Conservation (phyloP, 2,888 invertebrate genomes). For the Harpalus rufipes region DNA sequence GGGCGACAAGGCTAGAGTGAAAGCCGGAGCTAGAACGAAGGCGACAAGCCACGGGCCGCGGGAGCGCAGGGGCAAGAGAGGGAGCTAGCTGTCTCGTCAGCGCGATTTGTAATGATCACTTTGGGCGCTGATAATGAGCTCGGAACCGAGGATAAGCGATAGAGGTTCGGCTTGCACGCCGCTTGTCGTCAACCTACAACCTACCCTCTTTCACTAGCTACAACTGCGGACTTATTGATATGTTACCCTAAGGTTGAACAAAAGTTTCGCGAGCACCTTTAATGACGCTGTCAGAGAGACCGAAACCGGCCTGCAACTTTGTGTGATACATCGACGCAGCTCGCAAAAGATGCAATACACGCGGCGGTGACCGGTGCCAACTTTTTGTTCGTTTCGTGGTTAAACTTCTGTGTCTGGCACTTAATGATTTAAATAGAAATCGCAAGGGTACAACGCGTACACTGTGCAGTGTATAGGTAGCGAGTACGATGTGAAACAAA, state of each 20-base stretch:
- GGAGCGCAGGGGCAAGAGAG: neutral
- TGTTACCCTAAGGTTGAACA: slow-evolving; percentile 64
- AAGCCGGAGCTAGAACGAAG: slow-evolving; percentile 8
- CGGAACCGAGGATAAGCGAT: slow-evolving; percentile 66
- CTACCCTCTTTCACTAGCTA: slow-evolving; percentile 30
- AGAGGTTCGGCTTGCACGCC: slow-evolving; percentile 52
- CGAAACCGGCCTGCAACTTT: slow-evolving; percentile 54
- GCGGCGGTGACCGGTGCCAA: slow-evolving; percentile 2
- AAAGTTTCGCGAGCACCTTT: slow-evolving; percentile 62
- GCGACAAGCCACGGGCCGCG: slow-evolving; percentile 22
- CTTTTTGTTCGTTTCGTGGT: slow-evolving; percentile 34
- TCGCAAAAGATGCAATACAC: slow-evolving; percentile 42
- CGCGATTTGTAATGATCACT: slow-evolving; percentile 67
- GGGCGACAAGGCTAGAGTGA: slow-evolving; percentile 16
- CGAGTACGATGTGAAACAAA: slow-evolving; percentile 14
- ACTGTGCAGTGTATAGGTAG: neutral
- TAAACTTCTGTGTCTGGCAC: slow-evolving; percentile 27
- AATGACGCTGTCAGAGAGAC: slow-evolving; percentile 52
- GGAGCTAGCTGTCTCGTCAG: slow-evolving; percentile 60
- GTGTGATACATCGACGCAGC: slow-evolving; percentile 57
- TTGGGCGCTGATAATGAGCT: slow-evolving; percentile 66
- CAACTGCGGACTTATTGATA: slow-evolving; percentile 63
- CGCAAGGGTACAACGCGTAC: slow-evolving; percentile 7
- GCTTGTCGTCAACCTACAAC: slow-evolving; percentile 3
- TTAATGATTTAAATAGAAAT: slow-evolving; percentile 44